Evolutionary conservation across 2,888 invertebrate genomes (phyloP).

Genomic region (Sarcophaga caerulescens): DNA sequence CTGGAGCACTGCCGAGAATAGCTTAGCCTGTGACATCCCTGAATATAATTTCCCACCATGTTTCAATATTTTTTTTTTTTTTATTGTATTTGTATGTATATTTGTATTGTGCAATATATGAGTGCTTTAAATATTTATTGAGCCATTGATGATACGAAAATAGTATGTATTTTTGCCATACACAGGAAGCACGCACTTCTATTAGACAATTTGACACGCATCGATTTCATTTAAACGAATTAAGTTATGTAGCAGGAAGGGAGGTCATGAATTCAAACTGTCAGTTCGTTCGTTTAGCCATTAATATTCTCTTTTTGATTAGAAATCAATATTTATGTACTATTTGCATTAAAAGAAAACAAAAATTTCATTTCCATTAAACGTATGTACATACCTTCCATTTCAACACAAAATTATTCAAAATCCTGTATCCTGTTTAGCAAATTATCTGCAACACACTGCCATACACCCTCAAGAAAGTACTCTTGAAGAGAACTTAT

Average conservation of each 20-base stretch:
- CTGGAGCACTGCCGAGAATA: no score
- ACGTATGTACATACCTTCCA: not conserved
- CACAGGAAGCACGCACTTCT: slow-evolving; percentile 46
- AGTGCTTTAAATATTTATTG: not conserved
- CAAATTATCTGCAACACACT: no score
- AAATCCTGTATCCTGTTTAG: no score
- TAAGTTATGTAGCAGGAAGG: no score
- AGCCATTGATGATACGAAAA: not conserved
- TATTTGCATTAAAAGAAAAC: not conserved
- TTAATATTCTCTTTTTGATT: not conserved
- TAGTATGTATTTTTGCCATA: not conserved
- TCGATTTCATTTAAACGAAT: slow-evolving; percentile 13
- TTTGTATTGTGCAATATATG: not conserved
- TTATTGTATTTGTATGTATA: no score
- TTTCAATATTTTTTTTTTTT: no score
- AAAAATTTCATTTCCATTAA: not conserved
- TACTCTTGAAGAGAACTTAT: no score
- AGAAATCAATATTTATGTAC: not conserved
- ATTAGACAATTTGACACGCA: slow-evolving; percentile 54
- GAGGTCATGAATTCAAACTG: not conserved
- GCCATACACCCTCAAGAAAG: no score
- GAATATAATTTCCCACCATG: no score
- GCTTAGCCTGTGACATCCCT: no score
- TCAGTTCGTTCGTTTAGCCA: not conserved
- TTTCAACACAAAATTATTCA: no score